Conservation (phyloP, 2,113 vertebrate species). For the Spilogale gracilis region DNA sequence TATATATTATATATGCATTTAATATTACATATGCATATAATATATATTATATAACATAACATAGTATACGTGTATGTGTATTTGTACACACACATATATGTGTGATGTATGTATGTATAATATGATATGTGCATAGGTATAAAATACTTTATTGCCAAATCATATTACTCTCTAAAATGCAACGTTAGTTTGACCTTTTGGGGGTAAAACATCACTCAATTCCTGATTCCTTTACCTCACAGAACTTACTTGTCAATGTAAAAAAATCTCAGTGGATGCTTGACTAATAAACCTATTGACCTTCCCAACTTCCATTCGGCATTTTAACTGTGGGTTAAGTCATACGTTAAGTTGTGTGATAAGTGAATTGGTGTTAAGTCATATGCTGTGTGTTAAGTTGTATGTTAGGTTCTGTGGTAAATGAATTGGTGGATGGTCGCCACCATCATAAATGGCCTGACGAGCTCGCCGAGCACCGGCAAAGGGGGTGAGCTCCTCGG, state of each 20-base stretch:
- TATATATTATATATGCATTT: not conserved
- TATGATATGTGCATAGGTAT: not conserved
- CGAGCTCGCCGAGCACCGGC: not conserved
- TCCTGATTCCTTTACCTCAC: not conserved
- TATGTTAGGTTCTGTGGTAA: not conserved
- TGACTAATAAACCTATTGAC: not conserved
- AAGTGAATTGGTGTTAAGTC: too few relatives aligned
- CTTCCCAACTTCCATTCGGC: not conserved
- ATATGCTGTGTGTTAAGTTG: too few relatives aligned
- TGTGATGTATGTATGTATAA: not conserved
- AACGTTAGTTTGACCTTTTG: not conserved
- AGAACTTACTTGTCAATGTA: not conserved
- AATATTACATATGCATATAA: not conserved
- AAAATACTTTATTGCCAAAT: not conserved
- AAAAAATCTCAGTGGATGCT: not conserved
- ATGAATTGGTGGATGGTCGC: not conserved
- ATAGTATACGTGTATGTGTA: not conserved
- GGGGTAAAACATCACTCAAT: not conserved
- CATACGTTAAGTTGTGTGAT: too few relatives aligned
- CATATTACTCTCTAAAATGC: not conserved
- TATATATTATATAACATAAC: not conserved
- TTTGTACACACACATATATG: not conserved
- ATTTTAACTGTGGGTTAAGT: not conserved
- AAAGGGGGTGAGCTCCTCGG: not conserved
- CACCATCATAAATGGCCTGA: not conserved